A percentile compares a stretch with the other conserved stretches of the same genome.
Conservation (phyloP, 2,888 invertebrate species). For the Conchocele bisecta region DNA sequence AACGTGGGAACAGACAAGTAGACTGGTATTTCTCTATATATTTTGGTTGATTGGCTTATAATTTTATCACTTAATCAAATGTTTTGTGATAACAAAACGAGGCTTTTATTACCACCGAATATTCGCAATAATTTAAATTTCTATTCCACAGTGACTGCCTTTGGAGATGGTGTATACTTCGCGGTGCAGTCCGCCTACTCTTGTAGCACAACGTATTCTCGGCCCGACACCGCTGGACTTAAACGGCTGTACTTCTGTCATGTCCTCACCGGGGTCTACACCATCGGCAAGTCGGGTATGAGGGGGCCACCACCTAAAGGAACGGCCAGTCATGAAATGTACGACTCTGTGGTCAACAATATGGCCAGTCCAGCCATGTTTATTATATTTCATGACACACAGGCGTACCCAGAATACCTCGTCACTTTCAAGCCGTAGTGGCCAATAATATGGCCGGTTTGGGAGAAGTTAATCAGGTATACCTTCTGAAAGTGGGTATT, state of each 20-base stretch:
- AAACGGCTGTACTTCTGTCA: conserved; percentile 41
- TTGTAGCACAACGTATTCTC: conserved; percentile 34
- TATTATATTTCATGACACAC: conserved; percentile 60
- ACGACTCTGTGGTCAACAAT: conserved; percentile 63
- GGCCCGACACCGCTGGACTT: conserved; percentile 26
- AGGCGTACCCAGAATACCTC: conserved; percentile 67
- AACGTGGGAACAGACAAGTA: too few species aligned
- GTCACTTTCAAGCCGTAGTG: conserved; percentile 46
- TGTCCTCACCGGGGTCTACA: conserved; percentile 53
- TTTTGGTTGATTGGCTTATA: too few species aligned
- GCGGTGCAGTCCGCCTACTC: conserved; percentile 55
- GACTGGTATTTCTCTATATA: too few species aligned
- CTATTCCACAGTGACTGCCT: conserved; percentile 59
- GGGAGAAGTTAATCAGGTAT: too few species aligned
- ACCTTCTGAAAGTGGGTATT: too few species aligned
- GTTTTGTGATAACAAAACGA: too few species aligned
- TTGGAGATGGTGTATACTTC: conserved; percentile 69
- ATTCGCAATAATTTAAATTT: too few species aligned
- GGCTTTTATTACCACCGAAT: too few species aligned
- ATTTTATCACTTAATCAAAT: too few species aligned
- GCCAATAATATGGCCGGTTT: too few species aligned
- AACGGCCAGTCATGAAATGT: conserved; percentile 18
- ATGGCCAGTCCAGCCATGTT: conserved; percentile 54
- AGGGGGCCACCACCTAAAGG: conserved; percentile 37
- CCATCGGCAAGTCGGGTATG: conserved; percentile 32